phyloP scores from a whole-genome alignment of 2,797 vertebrate species.

The Spheniscus humboldti region DNA sequence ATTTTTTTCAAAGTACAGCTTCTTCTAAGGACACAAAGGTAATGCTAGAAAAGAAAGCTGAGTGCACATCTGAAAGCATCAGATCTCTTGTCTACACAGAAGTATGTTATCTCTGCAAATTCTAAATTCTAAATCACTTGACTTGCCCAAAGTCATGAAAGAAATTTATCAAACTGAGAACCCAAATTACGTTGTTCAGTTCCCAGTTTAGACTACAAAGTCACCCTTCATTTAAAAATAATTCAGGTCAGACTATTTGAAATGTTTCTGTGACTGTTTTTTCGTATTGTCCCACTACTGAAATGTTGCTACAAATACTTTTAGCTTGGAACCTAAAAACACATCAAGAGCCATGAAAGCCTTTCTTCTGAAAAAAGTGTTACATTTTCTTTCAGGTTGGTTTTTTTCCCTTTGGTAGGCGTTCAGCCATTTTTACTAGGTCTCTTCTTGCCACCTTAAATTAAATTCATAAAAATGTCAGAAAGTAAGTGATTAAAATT shows the following conservation, averaged over 20 bases:
- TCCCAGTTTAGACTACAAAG: background rate
- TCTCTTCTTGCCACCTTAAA: constrained; percentile 53
- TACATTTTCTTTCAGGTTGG: constrained; percentile 57
- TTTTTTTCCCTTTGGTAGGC: constrained; percentile 26
- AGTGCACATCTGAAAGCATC: background rate
- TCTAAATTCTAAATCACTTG: background rate
- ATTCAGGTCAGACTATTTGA: background rate
- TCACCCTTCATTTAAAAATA: background rate
- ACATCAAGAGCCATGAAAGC: constrained; percentile 8
- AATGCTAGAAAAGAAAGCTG: background rate
- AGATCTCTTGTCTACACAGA: background rate
- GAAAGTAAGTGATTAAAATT: background rate
- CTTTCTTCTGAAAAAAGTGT: constrained; percentile 49
- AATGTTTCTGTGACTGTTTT: background rate
- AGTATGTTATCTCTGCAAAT: background rate
- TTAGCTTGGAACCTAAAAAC: constrained; percentile 11
- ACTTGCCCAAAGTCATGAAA: background rate
- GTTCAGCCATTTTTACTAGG: constrained; percentile 28
- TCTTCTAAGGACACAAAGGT: background rate
- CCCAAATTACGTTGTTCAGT: background rate
- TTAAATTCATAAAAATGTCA: constrained; percentile 60
- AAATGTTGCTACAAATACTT: background rate
- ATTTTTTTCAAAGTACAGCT: background rate
- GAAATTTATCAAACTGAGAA: background rate
- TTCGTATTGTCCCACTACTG: background rate